Evolutionary conservation across 2,888 invertebrate genomes (phyloP), one percentile per base, ranked within the genome.

Genomic region (Agriopis leucophaearia): DNA sequence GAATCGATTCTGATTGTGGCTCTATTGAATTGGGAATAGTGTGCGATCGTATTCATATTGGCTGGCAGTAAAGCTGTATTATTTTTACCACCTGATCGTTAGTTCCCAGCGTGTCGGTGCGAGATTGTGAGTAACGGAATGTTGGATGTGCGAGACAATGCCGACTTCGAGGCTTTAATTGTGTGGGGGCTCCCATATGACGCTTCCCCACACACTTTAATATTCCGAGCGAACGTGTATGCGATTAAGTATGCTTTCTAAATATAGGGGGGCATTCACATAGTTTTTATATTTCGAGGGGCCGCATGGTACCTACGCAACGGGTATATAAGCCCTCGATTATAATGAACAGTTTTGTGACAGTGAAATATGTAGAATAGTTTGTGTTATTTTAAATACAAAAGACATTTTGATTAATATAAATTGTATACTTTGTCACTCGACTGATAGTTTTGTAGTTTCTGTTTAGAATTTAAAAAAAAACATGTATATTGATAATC

Each of bases 241-340:
- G 88, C 91, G 90, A 91, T 92, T 91, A 91, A 92, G 90, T 89
- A 86, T 88, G 88, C 91, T 88, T 88, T 88, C 88, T 88, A 91
- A 92, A 92, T 89, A 91, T 88, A 90, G 90, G 91, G 90, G 86
- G 85, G 78, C 78, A 78, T 84, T 81, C 88, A 92, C 82, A 88
- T 92, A 89, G 84, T 78, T 80, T 77, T 81, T 90, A 88, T 89
- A 78, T 88, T 85, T 66, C 71, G 82, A 88, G 83, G 92, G 92
- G 90, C 88, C 83, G 82, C 78, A 75, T 69, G 73, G 82, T 91
- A 90, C 87, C 90, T 92, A 92, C 86, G 67, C 76, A 79, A 73
- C 77, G 77, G 80, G 91, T 92, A 93, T 78, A 92, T 92, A 92
- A 89, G 87, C 74, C 79, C 82, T 81, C 83, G 82, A 87, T 85